Evolutionary conservation across 2,797 vertebrate species (phyloP), one percentile per base, ranked within the genome.

Genomic region (Apodemus agrarius): DNA sequence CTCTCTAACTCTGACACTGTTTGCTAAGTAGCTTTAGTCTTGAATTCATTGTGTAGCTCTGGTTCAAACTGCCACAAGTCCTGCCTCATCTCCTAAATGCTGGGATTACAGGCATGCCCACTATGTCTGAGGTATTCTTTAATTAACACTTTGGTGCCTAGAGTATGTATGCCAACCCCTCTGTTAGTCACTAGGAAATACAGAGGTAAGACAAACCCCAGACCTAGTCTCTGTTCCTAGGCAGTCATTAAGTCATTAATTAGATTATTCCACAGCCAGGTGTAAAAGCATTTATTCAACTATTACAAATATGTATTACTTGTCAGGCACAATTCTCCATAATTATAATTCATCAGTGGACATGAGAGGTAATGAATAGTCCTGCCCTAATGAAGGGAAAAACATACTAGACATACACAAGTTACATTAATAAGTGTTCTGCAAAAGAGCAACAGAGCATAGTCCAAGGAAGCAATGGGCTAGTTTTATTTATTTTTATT

Each of bases 271-370:
- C 34, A 81, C 31, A 82, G 59, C 84, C 31, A 67, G 26, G 6
- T 84, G 63, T 84, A 89, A 72, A 93, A 90, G 43, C 82, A 67
- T 65, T 86, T 93, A 43, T 84, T 90, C 10, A 87, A 46, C 59
- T 93, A 90, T 76, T 86, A 72, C 8, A 59, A 87, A 31, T 88
- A 46, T 95, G n/a, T 87, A 67, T 43, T 86, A 49, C 26, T 97
- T 91, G 19, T 11, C 59, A 85, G 84, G 31, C 6, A 74, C 6
- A 89, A 26, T 92, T 94, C 46, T 78, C 57, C 21, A 40, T 95
- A 74, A 72, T 96, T 95, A 90, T 34, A 84, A 72, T 96, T 57
- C n/a, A 69, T 93, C 65, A 57, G 69, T 93, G 79, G 61, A 46
- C 67, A 92, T 78, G 19, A 63, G 29, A 95, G 90, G 43, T 95